These are phyloP conservation scores for Lanius ludovicianus DNA, from an alignment of 2,113 vertebrate species.

Conservation along the genomic window DNA sequence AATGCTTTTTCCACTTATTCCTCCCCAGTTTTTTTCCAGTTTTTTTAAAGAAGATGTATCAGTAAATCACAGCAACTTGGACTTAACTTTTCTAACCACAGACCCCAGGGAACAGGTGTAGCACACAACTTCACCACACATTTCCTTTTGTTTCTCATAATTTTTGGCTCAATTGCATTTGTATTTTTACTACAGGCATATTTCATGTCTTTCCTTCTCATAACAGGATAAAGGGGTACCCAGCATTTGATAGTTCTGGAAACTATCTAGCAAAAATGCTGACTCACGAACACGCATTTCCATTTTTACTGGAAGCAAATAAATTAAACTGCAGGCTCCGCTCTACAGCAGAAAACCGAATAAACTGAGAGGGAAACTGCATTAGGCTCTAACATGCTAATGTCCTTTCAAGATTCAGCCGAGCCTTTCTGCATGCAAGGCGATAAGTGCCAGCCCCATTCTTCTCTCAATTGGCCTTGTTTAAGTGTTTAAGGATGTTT, in stretches of 20 bases:
- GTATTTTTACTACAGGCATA: background rate
- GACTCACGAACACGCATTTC: background rate
- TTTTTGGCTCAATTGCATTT: background rate
- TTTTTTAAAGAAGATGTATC: fast-evolving
- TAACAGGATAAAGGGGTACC: background rate
- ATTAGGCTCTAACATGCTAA: background rate
- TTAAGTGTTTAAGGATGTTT: background rate
- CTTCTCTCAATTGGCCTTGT: background rate
- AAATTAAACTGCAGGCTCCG: background rate
- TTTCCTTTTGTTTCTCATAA: background rate
- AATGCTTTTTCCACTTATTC: background rate
- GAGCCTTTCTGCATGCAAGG: background rate
- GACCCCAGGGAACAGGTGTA: background rate
- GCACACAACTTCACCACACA: fast-evolving
- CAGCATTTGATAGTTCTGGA: background rate
- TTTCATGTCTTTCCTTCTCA: background rate
- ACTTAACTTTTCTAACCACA: background rate
- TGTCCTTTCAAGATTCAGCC: background rate
- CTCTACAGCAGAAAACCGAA: background rate
- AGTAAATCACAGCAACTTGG: background rate
- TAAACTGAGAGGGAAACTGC: background rate
- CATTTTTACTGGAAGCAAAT: background rate
- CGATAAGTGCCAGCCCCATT: background rate
- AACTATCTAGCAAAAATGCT: background rate
- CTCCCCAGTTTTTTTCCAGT: background rate